A percentile compares a stretch with the other conserved stretches of the same genome.
phyloP scores from a whole-genome alignment of 1,140 invertebrate genomes.

The Apis cerana region DNA sequence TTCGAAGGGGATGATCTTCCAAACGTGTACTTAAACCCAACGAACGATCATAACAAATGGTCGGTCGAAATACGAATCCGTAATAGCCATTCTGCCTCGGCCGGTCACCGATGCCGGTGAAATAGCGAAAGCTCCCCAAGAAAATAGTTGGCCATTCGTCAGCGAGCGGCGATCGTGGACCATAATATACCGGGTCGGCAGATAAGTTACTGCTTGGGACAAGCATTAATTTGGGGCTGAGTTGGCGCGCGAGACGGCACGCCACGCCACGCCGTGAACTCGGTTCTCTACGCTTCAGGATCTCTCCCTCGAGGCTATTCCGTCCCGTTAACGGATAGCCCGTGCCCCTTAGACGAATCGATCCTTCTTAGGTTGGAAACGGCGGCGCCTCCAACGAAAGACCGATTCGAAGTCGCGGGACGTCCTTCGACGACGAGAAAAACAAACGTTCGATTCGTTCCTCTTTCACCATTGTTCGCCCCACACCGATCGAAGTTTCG shows the following conservation, averaged over 20 bases:
- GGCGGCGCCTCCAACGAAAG: conserved; percentile 23
- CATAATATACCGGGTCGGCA: conserved; percentile 72
- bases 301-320: conserved; percentile 77
- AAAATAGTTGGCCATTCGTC: conserved; percentile 73
- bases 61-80: neutral
- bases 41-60: neutral
- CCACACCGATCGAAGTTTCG: neutral
- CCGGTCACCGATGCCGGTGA: conserved; percentile 27
- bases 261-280: conserved; percentile 50
- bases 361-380: conserved; percentile 69
- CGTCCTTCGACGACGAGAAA: conserved; percentile 41
- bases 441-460: conserved; percentile 59
- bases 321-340: conserved; percentile 76
- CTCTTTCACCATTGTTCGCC: conserved; percentile 13
- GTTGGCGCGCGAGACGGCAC: conserved; percentile 68
- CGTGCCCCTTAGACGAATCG: conserved; percentile 72
- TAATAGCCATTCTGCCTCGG: neutral
- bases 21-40: neutral
- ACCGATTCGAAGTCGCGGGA: conserved; percentile 4
- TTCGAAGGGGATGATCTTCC: no score
- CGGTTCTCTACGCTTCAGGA: conserved; percentile 55
- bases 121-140: conserved; percentile 62
- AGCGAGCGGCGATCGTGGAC: conserved; percentile 69
- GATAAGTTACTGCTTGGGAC: conserved; percentile 77
- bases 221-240: conserved; percentile 76